These are phyloP conservation scores for Galerucella pusilla DNA, from an alignment of 2,888 invertebrate genomes.

Conservation along the genomic window DNA sequence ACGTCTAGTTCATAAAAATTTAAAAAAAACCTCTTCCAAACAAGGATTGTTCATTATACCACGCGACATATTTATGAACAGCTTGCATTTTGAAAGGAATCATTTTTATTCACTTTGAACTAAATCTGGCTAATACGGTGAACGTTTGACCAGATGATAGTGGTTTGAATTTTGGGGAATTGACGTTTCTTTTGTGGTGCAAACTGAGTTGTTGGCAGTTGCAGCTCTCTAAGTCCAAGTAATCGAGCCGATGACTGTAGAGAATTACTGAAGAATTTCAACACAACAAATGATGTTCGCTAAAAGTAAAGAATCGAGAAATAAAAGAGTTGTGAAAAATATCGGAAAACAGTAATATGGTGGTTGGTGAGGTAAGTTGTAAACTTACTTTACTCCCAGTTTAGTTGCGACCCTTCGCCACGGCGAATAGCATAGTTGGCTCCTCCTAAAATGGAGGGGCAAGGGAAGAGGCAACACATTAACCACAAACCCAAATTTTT, in stretches of 20 bases:
- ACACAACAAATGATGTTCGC: constrained; percentile 35
- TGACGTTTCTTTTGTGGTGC: constrained; percentile 16
- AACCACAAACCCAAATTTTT: constrained; percentile 60
- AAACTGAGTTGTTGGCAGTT: constrained; percentile 20
- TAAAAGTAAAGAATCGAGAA: constrained; percentile 38
- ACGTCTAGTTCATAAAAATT: not conserved
- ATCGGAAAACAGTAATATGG: constrained; percentile 42
- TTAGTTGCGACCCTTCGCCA: constrained; percentile 95
- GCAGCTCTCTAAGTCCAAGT: constrained; percentile 20
- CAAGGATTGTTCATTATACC: too few relatives aligned
- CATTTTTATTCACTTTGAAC: not conserved
- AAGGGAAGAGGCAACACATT: constrained; percentile 67
- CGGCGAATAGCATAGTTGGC: constrained; percentile 87
- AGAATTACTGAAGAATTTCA: constrained; percentile 33
- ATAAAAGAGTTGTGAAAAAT: constrained; percentile 41
- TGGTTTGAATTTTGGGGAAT: not conserved
- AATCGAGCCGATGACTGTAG: constrained; percentile 27
- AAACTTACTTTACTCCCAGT: constrained; percentile 95
- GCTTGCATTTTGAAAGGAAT: not conserved
- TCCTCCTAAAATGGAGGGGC: constrained; percentile 67
- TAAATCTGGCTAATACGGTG: not conserved
- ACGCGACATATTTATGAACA: constrained; percentile 15
- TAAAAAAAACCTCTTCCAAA: too few relatives aligned
- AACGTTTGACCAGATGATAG: not conserved
- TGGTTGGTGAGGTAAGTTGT: constrained; percentile 58